phyloP scores from a whole-genome alignment of 1,140 invertebrate genomes.

The Phthorimaea operculella region DNA sequence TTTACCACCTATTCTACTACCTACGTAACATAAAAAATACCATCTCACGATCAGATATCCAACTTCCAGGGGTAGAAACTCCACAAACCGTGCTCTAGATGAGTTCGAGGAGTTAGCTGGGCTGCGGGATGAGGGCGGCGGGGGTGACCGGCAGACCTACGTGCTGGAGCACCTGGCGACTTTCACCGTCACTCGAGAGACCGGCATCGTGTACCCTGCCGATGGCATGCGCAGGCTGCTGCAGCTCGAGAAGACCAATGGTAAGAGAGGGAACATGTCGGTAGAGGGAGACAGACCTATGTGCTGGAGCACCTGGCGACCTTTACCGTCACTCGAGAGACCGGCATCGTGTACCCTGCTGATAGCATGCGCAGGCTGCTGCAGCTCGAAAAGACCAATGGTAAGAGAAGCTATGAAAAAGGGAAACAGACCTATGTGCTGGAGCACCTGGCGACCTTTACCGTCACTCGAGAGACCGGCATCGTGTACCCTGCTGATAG shows the following conservation, averaged over 20 bases:
- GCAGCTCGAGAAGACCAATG: constrained; percentile 96
- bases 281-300: constrained; percentile 85
- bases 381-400: constrained; percentile 96
- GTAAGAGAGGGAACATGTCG: too few relatives aligned
- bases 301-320: constrained; percentile 97
- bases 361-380: constrained; percentile 96
- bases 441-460: constrained; percentile 98
- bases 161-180: constrained; percentile 97
- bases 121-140: constrained; percentile 34
- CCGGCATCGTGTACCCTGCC: constrained; percentile 85
- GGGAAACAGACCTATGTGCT: constrained; percentile 88
- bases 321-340: constrained; percentile 92
- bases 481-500: constrained; percentile 93
- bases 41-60: too few relatives aligned
- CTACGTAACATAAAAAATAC: too few relatives aligned
- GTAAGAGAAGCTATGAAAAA: too few relatives aligned
- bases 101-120: constrained; percentile 57
- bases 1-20: too few relatives aligned
- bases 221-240: constrained; percentile 96
- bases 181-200: constrained; percentile 92
- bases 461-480: constrained; percentile 88
- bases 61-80: too few relatives aligned
- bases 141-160: constrained; percentile 79
- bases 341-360: constrained; percentile 85
- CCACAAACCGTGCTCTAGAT: constrained; percentile 21